Conservation (phyloP, 2,113 vertebrate genomes). For the Ophthalmolycus amberensis region DNA sequence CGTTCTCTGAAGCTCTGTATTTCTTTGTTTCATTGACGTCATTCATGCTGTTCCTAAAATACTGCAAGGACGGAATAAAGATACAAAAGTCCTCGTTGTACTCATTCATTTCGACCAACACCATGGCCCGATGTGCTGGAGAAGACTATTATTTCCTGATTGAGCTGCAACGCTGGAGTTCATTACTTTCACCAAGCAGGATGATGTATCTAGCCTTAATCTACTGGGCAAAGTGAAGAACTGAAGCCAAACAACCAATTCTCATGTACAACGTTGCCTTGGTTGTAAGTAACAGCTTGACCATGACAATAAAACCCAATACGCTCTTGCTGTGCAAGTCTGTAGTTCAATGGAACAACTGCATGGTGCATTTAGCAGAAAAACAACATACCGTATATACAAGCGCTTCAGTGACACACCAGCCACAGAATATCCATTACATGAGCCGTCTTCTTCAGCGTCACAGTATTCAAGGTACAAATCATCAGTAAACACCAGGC, state of each 20-base stretch:
- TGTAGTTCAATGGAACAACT: not conserved
- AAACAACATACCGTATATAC: not conserved
- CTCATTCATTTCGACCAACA: constrained; percentile 34
- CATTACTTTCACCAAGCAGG: constrained; percentile 55
- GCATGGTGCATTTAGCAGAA: constrained; percentile 6
- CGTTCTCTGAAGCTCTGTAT: not conserved
- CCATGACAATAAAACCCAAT: not conserved
- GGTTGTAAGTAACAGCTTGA: constrained; percentile 11
- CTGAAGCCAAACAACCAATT: constrained; percentile 27
- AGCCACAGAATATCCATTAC: constrained; percentile 18
- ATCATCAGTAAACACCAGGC: constrained; percentile 19
- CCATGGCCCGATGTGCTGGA: not conserved
- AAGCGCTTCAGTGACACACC: not conserved
- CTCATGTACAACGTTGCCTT: not conserved
- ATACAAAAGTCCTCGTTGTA: constrained; percentile 16
- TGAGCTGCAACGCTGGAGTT: constrained; percentile 30
- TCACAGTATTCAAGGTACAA: not conserved
- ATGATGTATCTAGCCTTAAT: constrained; percentile 39
- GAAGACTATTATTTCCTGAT: constrained; percentile 30
- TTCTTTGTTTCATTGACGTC: constrained; percentile 29
- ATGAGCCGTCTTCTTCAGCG: not conserved
- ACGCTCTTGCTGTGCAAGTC: not conserved
- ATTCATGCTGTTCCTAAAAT: constrained; percentile 32
- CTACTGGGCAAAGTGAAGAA: constrained; percentile 24
- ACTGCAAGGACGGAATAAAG: constrained; percentile 21